phyloP scores from a whole-genome alignment of 2,113 vertebrate genomes.

The Grammomys surdaster region DNA sequence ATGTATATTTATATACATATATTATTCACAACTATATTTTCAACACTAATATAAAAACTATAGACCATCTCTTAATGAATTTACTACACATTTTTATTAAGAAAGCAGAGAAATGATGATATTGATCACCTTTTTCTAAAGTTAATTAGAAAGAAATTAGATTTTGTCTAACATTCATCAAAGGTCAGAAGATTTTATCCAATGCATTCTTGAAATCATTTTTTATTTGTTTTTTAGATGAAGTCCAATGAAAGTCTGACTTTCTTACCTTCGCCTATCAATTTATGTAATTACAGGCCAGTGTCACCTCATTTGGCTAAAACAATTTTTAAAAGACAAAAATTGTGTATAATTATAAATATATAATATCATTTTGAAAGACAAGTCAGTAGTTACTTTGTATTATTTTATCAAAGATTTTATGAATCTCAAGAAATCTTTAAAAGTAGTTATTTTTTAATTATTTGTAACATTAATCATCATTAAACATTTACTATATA shows the following conservation, averaged over 20 bases:
- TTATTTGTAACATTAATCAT: too few relatives aligned
- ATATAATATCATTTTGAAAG: neutral
- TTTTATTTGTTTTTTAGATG: neutral
- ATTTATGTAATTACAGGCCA: neutral
- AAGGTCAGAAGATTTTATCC: neutral
- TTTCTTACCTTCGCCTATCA: neutral
- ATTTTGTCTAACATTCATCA: neutral
- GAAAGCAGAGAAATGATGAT: neutral
- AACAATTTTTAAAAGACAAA: neutral
- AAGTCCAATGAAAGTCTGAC: neutral
- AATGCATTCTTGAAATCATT: neutral
- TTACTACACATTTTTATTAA: slow-evolving; percentile 31
- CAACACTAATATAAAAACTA: neutral
- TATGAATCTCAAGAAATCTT: neutral
- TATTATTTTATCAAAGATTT: neutral
- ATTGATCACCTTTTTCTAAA: neutral
- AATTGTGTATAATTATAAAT: too few relatives aligned
- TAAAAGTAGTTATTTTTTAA: neutral
- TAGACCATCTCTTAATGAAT: neutral
- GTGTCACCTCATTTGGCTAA: too few relatives aligned
- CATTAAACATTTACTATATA: too few relatives aligned
- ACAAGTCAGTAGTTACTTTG: neutral
- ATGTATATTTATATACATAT: neutral
- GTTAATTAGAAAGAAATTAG: neutral
- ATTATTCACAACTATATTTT: neutral